Conservation (phyloP, 2,888 invertebrate genomes). For the Pammene fasciana region DNA sequence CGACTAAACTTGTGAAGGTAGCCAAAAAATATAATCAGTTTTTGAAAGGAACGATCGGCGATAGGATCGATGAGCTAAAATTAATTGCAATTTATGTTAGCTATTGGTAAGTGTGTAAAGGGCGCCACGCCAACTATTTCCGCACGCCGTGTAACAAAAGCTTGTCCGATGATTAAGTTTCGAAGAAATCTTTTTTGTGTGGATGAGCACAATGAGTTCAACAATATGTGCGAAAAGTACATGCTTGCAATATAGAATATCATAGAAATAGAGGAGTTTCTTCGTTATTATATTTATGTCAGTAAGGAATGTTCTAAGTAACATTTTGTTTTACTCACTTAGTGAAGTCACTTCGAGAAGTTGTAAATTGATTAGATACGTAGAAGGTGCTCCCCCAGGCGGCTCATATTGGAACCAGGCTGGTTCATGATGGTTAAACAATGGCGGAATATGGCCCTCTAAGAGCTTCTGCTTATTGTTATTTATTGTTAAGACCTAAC, state of each 20-base stretch:
- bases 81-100: slow-evolving; percentile 44
- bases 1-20: neutral
- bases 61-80: slow-evolving; percentile 21
- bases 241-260: slow-evolving; percentile 51
- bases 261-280: slow-evolving; percentile 64
- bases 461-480: slow-evolving; percentile 30
- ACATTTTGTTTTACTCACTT: slow-evolving; percentile 62
- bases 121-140: slow-evolving; percentile 49
- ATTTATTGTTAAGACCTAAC: slow-evolving; percentile 15
- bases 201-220: slow-evolving; percentile 60
- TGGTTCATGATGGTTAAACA: slow-evolving; percentile 36
- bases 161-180: slow-evolving; percentile 49
- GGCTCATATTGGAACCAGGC: slow-evolving; percentile 51
- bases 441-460: slow-evolving; percentile 16
- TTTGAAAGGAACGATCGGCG: slow-evolving; percentile 29
- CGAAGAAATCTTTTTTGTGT: slow-evolving; percentile 52
- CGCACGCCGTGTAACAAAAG: slow-evolving; percentile 55
- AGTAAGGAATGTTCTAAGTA: slow-evolving; percentile 62
- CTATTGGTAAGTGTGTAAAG: slow-evolving; percentile 38
- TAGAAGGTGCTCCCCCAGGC: slow-evolving; percentile 50
- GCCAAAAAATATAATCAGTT: slow-evolving; percentile 25
- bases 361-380: slow-evolving; percentile 61
- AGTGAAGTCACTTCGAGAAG: slow-evolving; percentile 51
- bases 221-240: slow-evolving; percentile 35
- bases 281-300: slow-evolving; percentile 69